Conservation (phyloP, 1,140 invertebrate species). For the Micrasema longulum region DNA sequence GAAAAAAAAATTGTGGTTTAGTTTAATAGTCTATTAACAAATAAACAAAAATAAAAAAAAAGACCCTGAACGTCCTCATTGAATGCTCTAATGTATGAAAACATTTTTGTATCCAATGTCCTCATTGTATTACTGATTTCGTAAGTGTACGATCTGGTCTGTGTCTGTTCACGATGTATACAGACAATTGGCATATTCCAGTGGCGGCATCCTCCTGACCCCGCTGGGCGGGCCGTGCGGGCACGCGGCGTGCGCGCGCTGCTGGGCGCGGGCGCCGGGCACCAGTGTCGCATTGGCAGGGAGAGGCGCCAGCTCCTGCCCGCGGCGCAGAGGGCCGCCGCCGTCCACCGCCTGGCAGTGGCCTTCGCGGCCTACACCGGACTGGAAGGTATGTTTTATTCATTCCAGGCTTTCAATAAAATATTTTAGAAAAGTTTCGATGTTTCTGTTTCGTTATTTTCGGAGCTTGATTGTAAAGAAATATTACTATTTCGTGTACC, state of each 20-base stretch:
- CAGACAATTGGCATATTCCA: neutral
- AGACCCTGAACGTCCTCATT: too few species aligned
- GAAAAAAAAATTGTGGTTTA: too few species aligned
- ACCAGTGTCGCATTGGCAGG: too few species aligned
- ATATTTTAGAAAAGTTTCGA: neutral
- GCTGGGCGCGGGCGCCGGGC: constrained; percentile 7
- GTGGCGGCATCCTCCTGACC: neutral
- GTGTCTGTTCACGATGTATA: neutral
- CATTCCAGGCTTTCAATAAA: too few species aligned
- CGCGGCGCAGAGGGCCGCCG: neutral
- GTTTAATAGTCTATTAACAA: too few species aligned
- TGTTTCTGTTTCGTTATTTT: neutral
- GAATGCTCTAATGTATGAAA: too few species aligned
- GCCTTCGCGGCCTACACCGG: constrained; percentile 20
- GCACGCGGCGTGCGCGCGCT: constrained; percentile 26
- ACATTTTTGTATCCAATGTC: too few species aligned
- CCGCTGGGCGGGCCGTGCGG: constrained; percentile 9
- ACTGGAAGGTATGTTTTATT: neutral
- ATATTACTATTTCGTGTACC: too few species aligned
- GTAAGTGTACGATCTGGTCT: too few species aligned
- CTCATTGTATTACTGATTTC: too few species aligned
- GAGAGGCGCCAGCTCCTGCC: neutral
- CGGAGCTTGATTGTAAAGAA: neutral
- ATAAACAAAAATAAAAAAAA: too few species aligned
- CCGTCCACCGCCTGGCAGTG: neutral